Conservation (phyloP, 2,113 vertebrate species). For the Cephalopholis sonnerati region DNA sequence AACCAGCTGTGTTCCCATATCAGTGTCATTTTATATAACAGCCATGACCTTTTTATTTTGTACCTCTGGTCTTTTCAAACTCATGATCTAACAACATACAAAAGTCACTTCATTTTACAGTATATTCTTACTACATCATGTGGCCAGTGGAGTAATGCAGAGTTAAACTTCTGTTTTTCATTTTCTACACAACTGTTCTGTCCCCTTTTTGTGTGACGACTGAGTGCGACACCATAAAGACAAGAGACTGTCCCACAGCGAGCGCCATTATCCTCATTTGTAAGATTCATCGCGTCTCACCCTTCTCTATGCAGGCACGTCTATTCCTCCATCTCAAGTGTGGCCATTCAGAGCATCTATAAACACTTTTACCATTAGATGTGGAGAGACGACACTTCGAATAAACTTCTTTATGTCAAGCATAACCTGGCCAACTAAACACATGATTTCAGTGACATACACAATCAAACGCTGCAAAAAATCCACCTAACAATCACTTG, state of each 20-base stretch:
- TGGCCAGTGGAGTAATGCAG: neutral
- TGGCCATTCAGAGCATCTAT: too few relatives aligned
- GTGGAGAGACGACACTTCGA: too few relatives aligned
- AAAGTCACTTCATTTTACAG: neutral
- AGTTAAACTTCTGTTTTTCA: neutral
- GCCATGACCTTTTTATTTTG: neutral
- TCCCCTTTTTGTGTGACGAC: neutral
- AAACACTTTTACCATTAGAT: too few relatives aligned
- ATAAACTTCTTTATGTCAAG: too few relatives aligned
- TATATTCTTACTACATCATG: neutral
- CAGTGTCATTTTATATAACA: neutral
- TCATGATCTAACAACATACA: neutral
- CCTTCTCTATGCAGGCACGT: neutral
- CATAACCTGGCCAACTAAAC: too few relatives aligned
- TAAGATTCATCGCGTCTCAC: neutral
- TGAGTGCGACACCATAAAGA: neutral
- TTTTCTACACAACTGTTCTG: neutral
- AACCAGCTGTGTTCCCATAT: neutral
- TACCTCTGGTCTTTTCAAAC: neutral
- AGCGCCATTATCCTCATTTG: neutral
- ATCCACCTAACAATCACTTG: too few relatives aligned
- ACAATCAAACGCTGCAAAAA: too few relatives aligned
- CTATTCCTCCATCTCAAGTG: too few relatives aligned
- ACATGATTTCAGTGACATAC: too few relatives aligned
- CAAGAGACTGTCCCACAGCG: neutral